phyloP scores from a whole-genome alignment of 2,888 invertebrate species.

The Galeopsomyia nigrocyanea region DNA sequence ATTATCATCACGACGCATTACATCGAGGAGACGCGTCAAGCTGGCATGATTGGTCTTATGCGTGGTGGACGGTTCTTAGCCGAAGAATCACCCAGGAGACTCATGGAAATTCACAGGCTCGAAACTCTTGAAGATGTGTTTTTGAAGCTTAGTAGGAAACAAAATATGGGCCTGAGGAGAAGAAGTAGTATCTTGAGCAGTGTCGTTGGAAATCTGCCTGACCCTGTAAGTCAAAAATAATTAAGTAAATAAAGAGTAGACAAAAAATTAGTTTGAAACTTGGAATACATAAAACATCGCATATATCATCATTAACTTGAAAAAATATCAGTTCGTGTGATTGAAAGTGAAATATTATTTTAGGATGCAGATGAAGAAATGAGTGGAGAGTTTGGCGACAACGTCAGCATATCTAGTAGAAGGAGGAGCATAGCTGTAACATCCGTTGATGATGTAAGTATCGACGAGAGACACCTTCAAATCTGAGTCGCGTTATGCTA shows the following conservation, averaged over 20 bases:
- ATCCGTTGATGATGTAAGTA: conserved; percentile 58
- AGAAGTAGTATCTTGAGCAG: conserved; percentile 85
- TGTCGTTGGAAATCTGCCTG: conserved; percentile 71
- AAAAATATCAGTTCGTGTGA: background rate
- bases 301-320: background rate
- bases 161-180: conserved; percentile 85
- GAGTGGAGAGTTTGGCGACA: conserved; percentile 90
- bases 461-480: background rate
- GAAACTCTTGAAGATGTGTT: conserved; percentile 86
- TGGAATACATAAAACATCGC: background rate
- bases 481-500: background rate
- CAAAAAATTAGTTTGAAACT: background rate
- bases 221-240: conserved; percentile 60
- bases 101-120: conserved; percentile 80
- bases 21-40: conserved; percentile 89
- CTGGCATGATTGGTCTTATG: conserved; percentile 85
- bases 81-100: conserved; percentile 82
- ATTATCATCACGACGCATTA: conserved; percentile 91
- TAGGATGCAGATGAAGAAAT: conserved; percentile 74
- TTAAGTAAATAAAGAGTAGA: background rate
- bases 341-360: background rate
- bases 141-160: conserved; percentile 82
- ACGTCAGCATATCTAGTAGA: conserved; percentile 83
- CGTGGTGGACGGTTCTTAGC: conserved; percentile 88
- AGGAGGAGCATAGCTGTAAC: conserved; percentile 76